Conservation (phyloP, 2,888 invertebrate species). For the Polyploca ridens region DNA sequence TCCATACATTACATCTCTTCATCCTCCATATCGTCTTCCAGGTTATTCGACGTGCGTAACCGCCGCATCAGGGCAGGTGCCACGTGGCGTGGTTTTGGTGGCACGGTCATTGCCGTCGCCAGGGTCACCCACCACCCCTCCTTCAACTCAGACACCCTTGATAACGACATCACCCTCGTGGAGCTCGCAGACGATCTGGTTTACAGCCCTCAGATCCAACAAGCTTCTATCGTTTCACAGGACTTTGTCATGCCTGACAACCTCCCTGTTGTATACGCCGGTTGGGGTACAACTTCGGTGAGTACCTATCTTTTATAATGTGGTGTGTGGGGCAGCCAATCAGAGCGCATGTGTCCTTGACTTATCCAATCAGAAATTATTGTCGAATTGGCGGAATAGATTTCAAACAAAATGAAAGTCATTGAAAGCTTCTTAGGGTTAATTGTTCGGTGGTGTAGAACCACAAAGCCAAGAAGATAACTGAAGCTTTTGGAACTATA, state of each 20-base stretch:
- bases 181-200: conserved; percentile 27
- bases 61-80: conserved; percentile 8
- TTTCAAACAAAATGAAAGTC: too few species aligned
- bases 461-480: too few species aligned
- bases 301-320: conserved; percentile 13
- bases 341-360: too few species aligned
- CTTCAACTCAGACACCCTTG: conserved; percentile 26
- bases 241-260: conserved; percentile 21
- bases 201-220: conserved; percentile 17
- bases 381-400: too few species aligned
- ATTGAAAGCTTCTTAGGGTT: too few species aligned
- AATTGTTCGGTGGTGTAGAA: too few species aligned
- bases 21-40: background rate
- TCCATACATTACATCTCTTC: too few species aligned
- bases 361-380: too few species aligned
- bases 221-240: conserved; percentile 23
- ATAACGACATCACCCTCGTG: conserved; percentile 56
- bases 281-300: conserved; percentile 39
- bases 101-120: background rate
- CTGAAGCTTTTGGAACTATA: too few species aligned
- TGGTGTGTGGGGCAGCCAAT: too few species aligned
- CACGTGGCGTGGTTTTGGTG: background rate
- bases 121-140: conserved; percentile 37
- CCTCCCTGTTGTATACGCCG: conserved; percentile 28
- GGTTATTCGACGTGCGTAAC: background rate